These are phyloP conservation scores for Meda fulgida DNA, from an alignment of 2,797 vertebrate species.

Conservation along the genomic window DNA sequence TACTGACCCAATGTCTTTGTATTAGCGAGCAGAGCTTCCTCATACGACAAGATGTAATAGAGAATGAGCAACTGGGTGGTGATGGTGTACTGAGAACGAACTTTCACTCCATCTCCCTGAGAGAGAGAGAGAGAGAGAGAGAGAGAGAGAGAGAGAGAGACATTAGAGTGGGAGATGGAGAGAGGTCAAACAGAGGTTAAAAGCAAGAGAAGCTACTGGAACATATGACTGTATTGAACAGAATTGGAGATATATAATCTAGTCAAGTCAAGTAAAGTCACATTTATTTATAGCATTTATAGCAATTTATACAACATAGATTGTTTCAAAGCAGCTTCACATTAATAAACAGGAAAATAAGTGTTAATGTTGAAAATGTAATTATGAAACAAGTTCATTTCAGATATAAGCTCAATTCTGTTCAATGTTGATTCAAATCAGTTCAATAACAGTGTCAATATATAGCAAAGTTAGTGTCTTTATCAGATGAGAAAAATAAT, in stretches of 20 bases:
- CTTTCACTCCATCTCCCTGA: slow-evolving; percentile 81
- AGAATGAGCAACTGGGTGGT: slow-evolving; percentile 95
- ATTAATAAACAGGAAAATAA: slow-evolving; percentile 3
- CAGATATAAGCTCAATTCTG: too few species aligned
- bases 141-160: slow-evolving; percentile 47
- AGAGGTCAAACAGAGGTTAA: slow-evolving; percentile 38
- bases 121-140: slow-evolving; percentile 43
- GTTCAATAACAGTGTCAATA: not conserved
- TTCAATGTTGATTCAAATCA: not conserved
- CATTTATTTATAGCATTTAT: not conserved
- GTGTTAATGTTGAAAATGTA: not conserved
- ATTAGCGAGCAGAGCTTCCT: slow-evolving; percentile 93
- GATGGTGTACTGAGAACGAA: slow-evolving; percentile 85
- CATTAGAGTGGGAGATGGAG: not conserved
- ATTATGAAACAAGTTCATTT: not conserved
- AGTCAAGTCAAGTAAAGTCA: not conserved
- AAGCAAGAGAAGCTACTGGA: not conserved
- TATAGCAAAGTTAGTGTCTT: too few species aligned
- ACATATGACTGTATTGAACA: not conserved
- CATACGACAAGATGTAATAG: slow-evolving; percentile 95
- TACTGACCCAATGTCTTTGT: slow-evolving; percentile 92
- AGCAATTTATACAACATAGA: not conserved
- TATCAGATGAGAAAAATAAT: too few species aligned
- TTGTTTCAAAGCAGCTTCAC: not conserved
- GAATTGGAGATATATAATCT: not conserved